phyloP scores from a whole-genome alignment of 2,888 invertebrate species.

The Drosophila siamana region DNA sequence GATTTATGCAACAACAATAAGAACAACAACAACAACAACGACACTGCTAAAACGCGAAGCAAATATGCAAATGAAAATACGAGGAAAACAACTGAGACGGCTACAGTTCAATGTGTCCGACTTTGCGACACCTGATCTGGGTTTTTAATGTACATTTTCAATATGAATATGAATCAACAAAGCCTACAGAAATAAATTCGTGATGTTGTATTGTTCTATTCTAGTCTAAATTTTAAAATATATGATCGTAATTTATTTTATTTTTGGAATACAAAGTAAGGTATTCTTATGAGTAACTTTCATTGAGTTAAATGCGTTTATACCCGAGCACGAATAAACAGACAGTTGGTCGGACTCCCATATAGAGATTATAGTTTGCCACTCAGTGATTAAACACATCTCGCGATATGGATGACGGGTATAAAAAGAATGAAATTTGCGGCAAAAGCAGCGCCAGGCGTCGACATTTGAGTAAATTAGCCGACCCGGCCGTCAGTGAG shows the following conservation, averaged over 20 bases:
- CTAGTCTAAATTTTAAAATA: too few species aligned
- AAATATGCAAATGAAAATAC: conserved; percentile 42
- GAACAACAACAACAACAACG: conserved; percentile 43
- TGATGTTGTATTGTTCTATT: too few species aligned
- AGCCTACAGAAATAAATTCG: too few species aligned
- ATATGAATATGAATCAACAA: too few species aligned
- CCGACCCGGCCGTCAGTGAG: conserved; percentile 6
- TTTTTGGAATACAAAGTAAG: too few species aligned
- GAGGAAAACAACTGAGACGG: conserved; percentile 18
- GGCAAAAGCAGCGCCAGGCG: conserved; percentile 70
- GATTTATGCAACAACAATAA: conserved; percentile 69
- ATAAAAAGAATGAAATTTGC: conserved; percentile 14
- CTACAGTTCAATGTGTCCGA: background rate
- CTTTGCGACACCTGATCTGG: too few species aligned
- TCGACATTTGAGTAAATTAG: conserved; percentile 76
- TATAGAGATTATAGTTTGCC: background rate
- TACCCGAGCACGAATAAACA: too few species aligned
- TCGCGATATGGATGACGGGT: background rate
- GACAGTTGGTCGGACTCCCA: too few species aligned
- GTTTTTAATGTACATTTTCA: too few species aligned
- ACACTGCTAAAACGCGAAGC: background rate
- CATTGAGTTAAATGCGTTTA: too few species aligned
- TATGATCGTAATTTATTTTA: too few species aligned
- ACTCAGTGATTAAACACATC: background rate
- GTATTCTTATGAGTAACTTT: too few species aligned